Evolutionary conservation across 2,888 invertebrate genomes (phyloP).

Genomic region (Trissonchulus latispiculum): DNA sequence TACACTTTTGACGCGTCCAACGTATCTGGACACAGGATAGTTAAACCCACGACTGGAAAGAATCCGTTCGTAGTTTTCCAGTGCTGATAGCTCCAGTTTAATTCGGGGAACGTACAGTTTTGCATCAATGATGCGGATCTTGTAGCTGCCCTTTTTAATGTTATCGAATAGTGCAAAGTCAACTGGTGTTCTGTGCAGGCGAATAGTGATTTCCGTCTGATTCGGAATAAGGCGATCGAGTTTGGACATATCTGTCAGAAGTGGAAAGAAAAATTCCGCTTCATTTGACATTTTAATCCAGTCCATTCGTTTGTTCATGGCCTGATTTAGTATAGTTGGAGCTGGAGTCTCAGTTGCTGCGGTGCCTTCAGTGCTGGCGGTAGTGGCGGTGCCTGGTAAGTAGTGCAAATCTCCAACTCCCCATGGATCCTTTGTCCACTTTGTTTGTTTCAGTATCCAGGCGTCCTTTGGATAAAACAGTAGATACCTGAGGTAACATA

Average conservation of each 20-base stretch:
- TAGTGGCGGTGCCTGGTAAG: too few species aligned
- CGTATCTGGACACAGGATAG: background rate
- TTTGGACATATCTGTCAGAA: background rate
- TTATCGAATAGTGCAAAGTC: background rate
- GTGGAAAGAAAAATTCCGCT: background rate
- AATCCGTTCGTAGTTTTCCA: background rate
- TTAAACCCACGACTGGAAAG: background rate
- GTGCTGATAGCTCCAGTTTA: background rate
- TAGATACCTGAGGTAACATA: background rate
- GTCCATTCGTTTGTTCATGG: too few species aligned
- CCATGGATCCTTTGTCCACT: background rate
- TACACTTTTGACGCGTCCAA: background rate
- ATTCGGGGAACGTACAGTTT: background rate
- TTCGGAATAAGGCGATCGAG: background rate
- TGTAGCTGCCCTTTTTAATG: background rate
- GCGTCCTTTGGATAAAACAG: background rate
- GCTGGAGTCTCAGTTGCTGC: too few species aligned
- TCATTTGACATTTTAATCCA: too few species aligned
- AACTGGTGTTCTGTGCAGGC: background rate
- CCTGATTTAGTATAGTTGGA: too few species aligned
- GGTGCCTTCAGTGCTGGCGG: too few species aligned
- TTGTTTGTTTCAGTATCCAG: background rate
- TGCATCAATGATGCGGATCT: background rate
- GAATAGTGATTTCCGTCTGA: background rate
- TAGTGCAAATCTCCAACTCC: too few species aligned